Evolutionary conservation across 2,888 invertebrate species (phyloP).

Genomic region (Nipponacmea schrenckii): DNA sequence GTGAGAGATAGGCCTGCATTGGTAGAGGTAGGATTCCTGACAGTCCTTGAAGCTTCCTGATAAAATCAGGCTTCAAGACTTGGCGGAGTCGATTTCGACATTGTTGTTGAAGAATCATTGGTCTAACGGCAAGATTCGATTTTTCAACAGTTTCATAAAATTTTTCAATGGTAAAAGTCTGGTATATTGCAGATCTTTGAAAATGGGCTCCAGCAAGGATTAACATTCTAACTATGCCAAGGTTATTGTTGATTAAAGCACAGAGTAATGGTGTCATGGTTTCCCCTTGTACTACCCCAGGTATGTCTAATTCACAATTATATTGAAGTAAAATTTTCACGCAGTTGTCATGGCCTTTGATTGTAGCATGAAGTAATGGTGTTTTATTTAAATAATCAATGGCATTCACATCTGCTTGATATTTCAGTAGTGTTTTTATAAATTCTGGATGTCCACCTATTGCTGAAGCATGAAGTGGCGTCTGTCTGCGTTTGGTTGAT

Average conservation of each 20-base stretch:
- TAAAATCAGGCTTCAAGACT: conserved; percentile 42
- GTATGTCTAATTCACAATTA: conserved; percentile 41
- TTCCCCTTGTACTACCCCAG: conserved; percentile 41
- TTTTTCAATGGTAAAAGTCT: conserved; percentile 37
- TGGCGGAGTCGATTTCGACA: conserved; percentile 44
- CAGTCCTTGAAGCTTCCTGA: conserved; percentile 39
- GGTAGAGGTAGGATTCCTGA: conserved; percentile 30
- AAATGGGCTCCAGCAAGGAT: conserved; percentile 46
- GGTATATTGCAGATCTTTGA: conserved; percentile 37
- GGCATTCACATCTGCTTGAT: conserved; percentile 37
- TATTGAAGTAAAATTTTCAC: conserved; percentile 37
- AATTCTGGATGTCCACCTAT: conserved; percentile 36
- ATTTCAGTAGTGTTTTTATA: conserved; percentile 30
- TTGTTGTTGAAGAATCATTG: conserved; percentile 44
- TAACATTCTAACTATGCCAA: conserved; percentile 43
- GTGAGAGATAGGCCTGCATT: conserved; percentile 35
- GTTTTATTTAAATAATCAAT: conserved; percentile 44
- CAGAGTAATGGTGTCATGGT: conserved; percentile 42
- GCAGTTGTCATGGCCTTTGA: conserved; percentile 31
- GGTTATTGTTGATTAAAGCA: conserved; percentile 41
- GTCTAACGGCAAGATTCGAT: conserved; percentile 41
- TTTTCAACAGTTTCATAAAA: conserved; percentile 43
- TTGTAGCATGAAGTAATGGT: conserved; percentile 42
- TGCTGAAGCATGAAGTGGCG: conserved; percentile 43
- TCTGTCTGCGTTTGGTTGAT: conserved; percentile 40